Conservation (phyloP, 1,140 invertebrate species). For the Drosophila lini region DNA sequence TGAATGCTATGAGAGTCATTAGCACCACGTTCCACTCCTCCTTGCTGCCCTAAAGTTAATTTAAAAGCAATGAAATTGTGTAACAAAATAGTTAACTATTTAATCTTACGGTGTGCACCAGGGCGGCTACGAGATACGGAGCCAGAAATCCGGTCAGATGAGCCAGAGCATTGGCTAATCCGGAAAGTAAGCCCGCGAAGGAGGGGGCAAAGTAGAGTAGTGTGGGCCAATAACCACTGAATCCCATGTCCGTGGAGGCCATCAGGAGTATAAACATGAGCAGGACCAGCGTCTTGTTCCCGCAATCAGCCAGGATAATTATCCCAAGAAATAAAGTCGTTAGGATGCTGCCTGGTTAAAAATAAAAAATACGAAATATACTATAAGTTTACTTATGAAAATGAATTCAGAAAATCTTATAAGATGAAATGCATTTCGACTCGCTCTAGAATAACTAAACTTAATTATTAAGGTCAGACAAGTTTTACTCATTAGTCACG, state of each 20-base stretch:
- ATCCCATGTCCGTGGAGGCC: constrained; percentile 60
- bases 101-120: constrained; percentile 64
- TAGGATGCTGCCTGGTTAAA: constrained; percentile 37
- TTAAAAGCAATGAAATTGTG: background rate
- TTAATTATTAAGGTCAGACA: background rate
- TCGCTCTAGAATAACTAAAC: background rate
- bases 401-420: no score
- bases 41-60: constrained; percentile 60
- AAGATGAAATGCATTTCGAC: background rate
- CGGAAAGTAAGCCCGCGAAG: constrained; percentile 70
- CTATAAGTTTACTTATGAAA: background rate
- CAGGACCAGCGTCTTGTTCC: constrained; percentile 51
- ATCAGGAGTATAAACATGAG: constrained; percentile 60
- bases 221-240: constrained; percentile 75
- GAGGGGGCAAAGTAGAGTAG: constrained; percentile 74
- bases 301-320: constrained; percentile 53
- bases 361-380: background rate
- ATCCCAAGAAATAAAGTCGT: constrained; percentile 35
- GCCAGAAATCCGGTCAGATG: constrained; percentile 71
- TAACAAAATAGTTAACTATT: background rate
- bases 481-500: background rate
- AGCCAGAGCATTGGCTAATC: constrained; percentile 64
- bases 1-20: constrained; percentile 43
- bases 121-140: constrained; percentile 47
- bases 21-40: constrained; percentile 70